phyloP scores from a whole-genome alignment of 2,888 invertebrate species.

The Esperia sulphurella region DNA sequence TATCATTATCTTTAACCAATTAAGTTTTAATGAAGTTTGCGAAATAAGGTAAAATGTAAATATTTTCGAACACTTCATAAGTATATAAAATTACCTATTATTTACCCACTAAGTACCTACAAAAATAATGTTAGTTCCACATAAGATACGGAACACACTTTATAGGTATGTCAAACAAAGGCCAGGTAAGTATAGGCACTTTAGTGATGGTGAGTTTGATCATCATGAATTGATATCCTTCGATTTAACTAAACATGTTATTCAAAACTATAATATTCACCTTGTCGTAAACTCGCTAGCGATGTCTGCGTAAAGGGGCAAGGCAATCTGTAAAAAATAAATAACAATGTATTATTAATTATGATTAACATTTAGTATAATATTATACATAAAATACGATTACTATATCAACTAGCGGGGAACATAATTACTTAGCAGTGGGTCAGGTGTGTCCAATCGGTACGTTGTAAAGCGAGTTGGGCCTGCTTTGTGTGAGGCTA shows the following conservation, averaged over 20 bases:
- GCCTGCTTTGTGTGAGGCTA: slow-evolving; percentile 5
- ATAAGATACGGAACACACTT: no score
- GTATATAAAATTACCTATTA: no score
- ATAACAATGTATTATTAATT: slow-evolving; percentile 11
- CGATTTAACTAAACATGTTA: no score
- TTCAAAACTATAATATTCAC: slow-evolving; percentile 57
- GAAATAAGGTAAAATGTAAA: no score
- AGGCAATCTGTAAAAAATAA: slow-evolving; percentile 84
- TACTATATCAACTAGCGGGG: slow-evolving; percentile 22
- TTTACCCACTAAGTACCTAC: no score
- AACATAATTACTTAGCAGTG: slow-evolving; percentile 23
- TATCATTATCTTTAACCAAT: not conserved
- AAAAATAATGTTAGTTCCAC: no score
- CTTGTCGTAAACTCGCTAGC: slow-evolving; percentile 89
- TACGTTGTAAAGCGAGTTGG: slow-evolving; percentile 30
- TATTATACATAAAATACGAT: slow-evolving; percentile 17
- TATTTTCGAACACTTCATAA: no score
- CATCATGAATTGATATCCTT: no score
- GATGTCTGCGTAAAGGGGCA: slow-evolving; percentile 89
- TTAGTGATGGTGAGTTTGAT: no score
- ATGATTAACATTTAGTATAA: slow-evolving; percentile 10
- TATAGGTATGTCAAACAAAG: no score
- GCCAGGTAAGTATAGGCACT: no score
- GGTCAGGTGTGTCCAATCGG: slow-evolving; percentile 38
- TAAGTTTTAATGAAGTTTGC: no score